phyloP scores from a whole-genome alignment of 2,888 invertebrate species.

The Acleris laterana region DNA sequence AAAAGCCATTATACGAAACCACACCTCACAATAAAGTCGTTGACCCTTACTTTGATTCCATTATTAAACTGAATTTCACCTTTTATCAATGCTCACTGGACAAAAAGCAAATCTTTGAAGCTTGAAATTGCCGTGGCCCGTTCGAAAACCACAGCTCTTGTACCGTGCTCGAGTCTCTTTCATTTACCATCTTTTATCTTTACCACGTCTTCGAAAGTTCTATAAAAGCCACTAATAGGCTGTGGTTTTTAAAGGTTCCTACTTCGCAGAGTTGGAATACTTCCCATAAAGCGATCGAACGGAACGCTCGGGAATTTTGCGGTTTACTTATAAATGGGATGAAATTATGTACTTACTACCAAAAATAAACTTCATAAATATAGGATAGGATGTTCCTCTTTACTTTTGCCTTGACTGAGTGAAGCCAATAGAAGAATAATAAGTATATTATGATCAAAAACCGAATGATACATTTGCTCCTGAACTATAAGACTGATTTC shows the following conservation, averaged over 20 bases:
- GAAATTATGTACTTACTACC: no score
- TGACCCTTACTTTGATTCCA: constrained; percentile 29
- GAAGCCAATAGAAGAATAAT: no score
- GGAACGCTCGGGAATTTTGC: constrained; percentile 31
- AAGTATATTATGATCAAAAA: no score
- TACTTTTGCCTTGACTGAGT: no score
- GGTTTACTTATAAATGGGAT: constrained; percentile 28
- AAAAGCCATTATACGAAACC: constrained; percentile 37
- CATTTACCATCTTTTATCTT: constrained; percentile 64
- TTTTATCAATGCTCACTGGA: constrained; percentile 41
- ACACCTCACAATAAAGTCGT: constrained; percentile 33
- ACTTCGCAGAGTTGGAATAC: constrained; percentile 39
- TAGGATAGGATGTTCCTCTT: no score
- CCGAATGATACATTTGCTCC: no score
- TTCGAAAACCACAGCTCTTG: constrained; percentile 55
- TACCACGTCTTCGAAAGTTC: constrained; percentile 64
- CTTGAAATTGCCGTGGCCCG: constrained; percentile 40
- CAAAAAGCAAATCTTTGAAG: constrained; percentile 41
- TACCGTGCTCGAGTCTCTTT: constrained; percentile 47
- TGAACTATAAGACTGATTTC: no score
- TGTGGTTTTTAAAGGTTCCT: constrained; percentile 65
- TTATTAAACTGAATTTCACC: constrained; percentile 38
- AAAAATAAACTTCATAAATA: no score
- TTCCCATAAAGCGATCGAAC: constrained; percentile 25
- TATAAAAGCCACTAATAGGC: constrained; percentile 72